phyloP scores from a whole-genome alignment of 2,888 invertebrate genomes.

The Stenodema calcarata region DNA sequence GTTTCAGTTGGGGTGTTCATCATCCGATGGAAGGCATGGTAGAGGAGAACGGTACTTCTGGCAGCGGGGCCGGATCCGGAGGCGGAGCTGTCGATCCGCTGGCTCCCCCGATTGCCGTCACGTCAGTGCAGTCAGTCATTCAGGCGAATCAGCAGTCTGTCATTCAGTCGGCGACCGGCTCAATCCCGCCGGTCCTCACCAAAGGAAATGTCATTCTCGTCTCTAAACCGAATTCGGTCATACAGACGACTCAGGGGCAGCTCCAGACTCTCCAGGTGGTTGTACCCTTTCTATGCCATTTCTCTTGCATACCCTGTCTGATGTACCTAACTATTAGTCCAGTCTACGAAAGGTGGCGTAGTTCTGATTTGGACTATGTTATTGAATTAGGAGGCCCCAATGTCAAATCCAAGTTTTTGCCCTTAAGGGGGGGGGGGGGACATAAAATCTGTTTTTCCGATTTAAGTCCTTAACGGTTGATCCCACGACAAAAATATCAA shows the following conservation, averaged over 20 bases:
- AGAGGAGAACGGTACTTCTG: slow-evolving; percentile 79
- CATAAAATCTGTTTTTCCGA: no score
- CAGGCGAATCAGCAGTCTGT: slow-evolving; percentile 96
- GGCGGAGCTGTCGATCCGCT: slow-evolving; percentile 61
- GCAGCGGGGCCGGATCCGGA: slow-evolving; percentile 50
- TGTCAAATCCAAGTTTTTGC: no score
- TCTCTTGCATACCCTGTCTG: no score
- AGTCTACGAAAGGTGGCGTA: no score
- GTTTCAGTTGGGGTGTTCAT: slow-evolving; percentile 41
- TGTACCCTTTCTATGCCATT: slow-evolving; percentile 48
- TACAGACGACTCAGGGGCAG: slow-evolving; percentile 88
- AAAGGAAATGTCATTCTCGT: slow-evolving; percentile 90
- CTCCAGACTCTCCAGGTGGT: slow-evolving; percentile 85
- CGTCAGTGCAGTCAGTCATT: slow-evolving; percentile 89
- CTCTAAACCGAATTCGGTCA: slow-evolving; percentile 89
- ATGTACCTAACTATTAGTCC: no score
- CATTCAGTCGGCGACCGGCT: slow-evolving; percentile 85
- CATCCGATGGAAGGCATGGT: slow-evolving; percentile 88
- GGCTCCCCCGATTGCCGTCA: slow-evolving; percentile 65
- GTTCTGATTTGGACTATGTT: no score
- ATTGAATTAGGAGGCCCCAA: no score
- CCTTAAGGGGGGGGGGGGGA: no score
- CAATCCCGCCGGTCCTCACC: slow-evolving; percentile 80
- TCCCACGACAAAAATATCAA: no score
- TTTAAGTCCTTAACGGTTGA: no score